phyloP scores from a whole-genome alignment of 2,113 vertebrate species.

The Porphyrio hochstetteri region DNA sequence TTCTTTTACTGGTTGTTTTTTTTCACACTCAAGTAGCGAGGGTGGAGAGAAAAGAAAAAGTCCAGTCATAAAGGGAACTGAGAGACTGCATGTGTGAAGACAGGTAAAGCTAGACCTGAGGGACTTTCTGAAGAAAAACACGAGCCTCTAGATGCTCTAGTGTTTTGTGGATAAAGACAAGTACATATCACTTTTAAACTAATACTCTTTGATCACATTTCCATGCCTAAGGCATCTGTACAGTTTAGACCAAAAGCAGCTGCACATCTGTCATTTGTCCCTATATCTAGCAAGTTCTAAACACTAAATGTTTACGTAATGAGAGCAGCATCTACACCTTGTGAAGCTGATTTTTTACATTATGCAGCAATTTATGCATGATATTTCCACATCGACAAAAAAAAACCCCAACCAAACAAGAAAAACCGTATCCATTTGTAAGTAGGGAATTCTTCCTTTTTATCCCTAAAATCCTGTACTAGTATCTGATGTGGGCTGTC shows the following conservation, averaged over 20 bases:
- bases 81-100: neutral
- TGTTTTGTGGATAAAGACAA: neutral
- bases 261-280: neutral
- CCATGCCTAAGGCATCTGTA: neutral
- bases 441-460: neutral
- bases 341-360: neutral
- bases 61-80: neutral
- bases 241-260: neutral
- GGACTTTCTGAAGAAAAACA: slow-evolving; percentile 33
- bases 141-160: neutral
- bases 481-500: neutral
- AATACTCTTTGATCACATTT: neutral
- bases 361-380: neutral
- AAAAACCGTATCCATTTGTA: neutral
- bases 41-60: neutral
- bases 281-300: neutral
- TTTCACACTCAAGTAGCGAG: neutral
- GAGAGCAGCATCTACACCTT: neutral
- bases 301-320: neutral
- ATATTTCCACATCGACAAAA: neutral
- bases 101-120: neutral
- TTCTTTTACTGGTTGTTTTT: neutral
- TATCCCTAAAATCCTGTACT: neutral
- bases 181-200: fast-evolving
- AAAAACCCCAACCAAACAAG: neutral